phyloP scores from a whole-genome alignment of 2,888 invertebrate genomes.

The Campopleginae sp. region DNA sequence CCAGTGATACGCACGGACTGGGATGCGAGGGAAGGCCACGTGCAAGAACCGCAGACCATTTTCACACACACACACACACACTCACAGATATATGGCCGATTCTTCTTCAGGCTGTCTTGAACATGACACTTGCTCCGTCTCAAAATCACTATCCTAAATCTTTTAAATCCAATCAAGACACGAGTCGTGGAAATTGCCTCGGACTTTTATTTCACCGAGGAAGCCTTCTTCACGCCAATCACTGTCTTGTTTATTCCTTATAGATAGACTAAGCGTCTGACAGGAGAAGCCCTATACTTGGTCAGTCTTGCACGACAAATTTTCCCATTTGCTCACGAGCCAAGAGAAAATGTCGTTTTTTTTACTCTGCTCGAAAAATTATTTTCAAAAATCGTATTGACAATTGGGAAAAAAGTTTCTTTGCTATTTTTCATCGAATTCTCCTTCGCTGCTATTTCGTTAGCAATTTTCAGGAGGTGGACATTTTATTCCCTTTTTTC shows the following conservation, averaged over 20 bases:
- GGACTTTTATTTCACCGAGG: conserved; percentile 50
- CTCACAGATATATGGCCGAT: conserved; percentile 34
- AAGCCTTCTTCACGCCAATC: conserved; percentile 56
- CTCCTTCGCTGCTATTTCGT: neutral
- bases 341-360: neutral
- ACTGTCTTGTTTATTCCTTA: conserved; percentile 54
- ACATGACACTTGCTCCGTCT: conserved; percentile 42
- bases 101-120: conserved; percentile 49
- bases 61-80: neutral
- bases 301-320: neutral
- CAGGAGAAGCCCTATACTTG: conserved; percentile 53
- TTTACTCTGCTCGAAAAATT: no score
- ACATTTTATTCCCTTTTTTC: neutral
- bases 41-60: conserved; percentile 45
- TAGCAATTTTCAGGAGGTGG: neutral
- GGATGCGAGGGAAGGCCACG: conserved; percentile 42
- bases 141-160: conserved; percentile 53
- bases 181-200: conserved; percentile 42
- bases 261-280: conserved; percentile 30
- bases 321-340: neutral
- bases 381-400: no score
- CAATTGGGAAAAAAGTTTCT: neutral
- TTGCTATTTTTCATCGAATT: neutral
- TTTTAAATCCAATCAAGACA: conserved; percentile 59
- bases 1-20: conserved; percentile 45